Evolutionary conservation across 2,797 vertebrate species (phyloP), one percentile per base, ranked within the genome.

Genomic region (Scomberomorus guttatus): DNA sequence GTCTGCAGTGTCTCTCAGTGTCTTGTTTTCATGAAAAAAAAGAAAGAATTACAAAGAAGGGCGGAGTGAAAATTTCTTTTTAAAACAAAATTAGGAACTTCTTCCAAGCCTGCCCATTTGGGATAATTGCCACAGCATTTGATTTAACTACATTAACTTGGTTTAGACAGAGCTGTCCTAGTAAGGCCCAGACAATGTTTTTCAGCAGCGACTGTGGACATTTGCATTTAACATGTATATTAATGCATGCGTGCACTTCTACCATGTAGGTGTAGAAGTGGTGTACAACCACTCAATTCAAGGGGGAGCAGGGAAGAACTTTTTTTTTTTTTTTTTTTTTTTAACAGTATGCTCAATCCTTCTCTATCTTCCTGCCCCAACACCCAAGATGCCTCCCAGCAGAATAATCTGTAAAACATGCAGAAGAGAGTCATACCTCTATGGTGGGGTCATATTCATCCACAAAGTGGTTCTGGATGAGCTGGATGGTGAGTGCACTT

Each of bases 401-500:
- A 29, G 2, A 66, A 46, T 51, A 42, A 54, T 6, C 1, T 46
- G 56, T 18, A 60, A 48, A 56, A 68, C 18, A 76, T 51, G 42
- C 55, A 80, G 39, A 60, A 22, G 51, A 55, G 52, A 58, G 32
- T 39, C 72, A 17, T 97, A 99, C 98, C 98, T 99, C 98, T 90
- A 99, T 99, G 56, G 98, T 99, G 55, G 98, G 98, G 87, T 99
- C 98, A 88, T 99, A 99, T 90, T 99, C 98, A 81, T 99, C 98
- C 93, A 99, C 98, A 93, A 99, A 99, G 93, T 99, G 98, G 85
- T 99, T 99, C 96, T 99, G 98, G 94, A 99, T 99, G 81, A 99
- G 97, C 91, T 99, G 98, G 90, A 99, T 99, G 85, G 98, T 99
- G 92, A 99, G 95, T 68, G 98, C 98, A 18, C 98, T 99, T 95